phyloP scores from a whole-genome alignment of 2,797 vertebrate genomes.

The Artibeus jamaicensis region DNA sequence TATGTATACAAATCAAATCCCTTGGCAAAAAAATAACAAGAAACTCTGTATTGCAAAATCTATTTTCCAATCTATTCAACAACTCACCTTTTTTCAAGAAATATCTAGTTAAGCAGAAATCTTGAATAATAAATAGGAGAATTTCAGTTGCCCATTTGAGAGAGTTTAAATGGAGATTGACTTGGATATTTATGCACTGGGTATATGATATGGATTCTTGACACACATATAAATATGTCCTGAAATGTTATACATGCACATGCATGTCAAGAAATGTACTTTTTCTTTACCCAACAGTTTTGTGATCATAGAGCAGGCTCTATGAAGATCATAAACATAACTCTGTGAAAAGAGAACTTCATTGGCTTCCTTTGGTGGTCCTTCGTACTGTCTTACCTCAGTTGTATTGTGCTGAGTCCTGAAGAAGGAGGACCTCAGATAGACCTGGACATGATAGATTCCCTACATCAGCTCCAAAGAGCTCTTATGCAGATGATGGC shows the following conservation, averaged over 20 bases:
- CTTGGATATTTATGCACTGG: not conserved
- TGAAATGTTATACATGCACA: not conserved
- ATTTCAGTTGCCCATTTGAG: not conserved
- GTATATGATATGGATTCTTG: not conserved
- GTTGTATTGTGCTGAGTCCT: not conserved
- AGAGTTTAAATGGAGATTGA: not conserved
- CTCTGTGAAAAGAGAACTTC: not conserved
- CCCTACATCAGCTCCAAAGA: not conserved
- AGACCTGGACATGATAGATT: not conserved
- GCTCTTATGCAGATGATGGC: not conserved
- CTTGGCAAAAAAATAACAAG: not conserved
- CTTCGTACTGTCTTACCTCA: not conserved
- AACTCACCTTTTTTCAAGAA: conserved; percentile 13
- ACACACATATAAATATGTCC: not conserved
- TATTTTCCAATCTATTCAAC: not conserved
- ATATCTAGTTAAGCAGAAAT: conserved; percentile 19
- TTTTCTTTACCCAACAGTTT: conserved; percentile 6
- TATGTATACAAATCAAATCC: not conserved
- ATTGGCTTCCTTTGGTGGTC: not conserved
- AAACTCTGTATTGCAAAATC: not conserved
- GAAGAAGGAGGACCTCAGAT: not conserved
- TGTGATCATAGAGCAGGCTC: not conserved
- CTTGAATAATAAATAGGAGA: not conserved
- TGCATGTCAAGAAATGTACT: not conserved
- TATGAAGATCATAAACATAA: not conserved